Percentiles rank a stretch among this genome's conserved stretches.
These are phyloP conservation scores for Acleris emargana DNA, from an alignment of 2,888 invertebrate genomes.

Conservation along the genomic window DNA sequence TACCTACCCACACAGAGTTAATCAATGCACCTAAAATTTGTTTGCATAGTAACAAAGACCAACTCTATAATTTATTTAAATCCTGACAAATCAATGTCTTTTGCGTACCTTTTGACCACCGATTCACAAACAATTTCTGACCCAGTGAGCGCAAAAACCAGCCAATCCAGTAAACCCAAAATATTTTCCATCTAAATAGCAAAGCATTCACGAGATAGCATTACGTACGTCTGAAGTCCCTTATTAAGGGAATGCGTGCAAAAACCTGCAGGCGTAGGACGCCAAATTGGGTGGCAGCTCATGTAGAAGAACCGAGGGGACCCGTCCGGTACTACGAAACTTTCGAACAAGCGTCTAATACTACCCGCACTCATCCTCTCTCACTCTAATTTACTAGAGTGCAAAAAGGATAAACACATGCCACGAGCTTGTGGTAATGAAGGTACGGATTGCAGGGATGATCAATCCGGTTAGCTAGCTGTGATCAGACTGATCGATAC, in stretches of 20 bases:
- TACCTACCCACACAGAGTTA: too few species aligned
- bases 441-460: constrained; percentile 15
- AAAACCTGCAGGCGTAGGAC: constrained; percentile 60
- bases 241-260: constrained; percentile 62
- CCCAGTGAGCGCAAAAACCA: constrained; percentile 11
- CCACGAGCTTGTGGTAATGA: constrained; percentile 3
- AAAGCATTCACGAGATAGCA: constrained; percentile 44
- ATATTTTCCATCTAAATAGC: constrained; percentile 35
- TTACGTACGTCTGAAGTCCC: constrained; percentile 49
- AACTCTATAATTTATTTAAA: too few species aligned
- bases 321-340: constrained; percentile 35
- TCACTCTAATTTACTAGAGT: constrained; percentile 17
- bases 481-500: constrained; percentile 38
- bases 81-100: too few species aligned
- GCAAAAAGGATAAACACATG: constrained; percentile 26
- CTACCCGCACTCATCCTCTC: constrained; percentile 11
- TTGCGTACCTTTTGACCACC: neutral
- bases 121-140: constrained; percentile 6
- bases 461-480: constrained; percentile 57
- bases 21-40: too few species aligned
- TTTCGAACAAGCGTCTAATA: constrained; percentile 7
- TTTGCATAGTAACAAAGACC: too few species aligned
- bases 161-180: constrained; percentile 31
- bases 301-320: constrained; percentile 58
- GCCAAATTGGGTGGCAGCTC: constrained; percentile 67